phyloP scores from a whole-genome alignment of 2,113 vertebrate species.

The Chaetorhynchus papuensis region DNA sequence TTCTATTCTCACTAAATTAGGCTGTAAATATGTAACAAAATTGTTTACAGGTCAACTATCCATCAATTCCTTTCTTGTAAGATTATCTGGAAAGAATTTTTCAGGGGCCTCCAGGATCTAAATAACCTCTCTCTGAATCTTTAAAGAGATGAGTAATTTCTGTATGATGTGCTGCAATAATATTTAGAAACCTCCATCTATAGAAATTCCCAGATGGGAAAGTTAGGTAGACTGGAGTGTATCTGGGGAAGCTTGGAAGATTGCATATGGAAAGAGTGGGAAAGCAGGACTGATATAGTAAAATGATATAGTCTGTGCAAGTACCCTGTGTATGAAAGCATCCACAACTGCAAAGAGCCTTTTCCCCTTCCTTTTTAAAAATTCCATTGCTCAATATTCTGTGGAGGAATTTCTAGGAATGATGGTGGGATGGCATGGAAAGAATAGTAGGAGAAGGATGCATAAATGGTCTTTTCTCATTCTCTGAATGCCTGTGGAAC shows the following conservation, averaged over 20 bases:
- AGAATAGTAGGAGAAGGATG: not conserved
- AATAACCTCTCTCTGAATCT: not conserved
- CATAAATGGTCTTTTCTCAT: not conserved
- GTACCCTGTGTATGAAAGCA: not conserved
- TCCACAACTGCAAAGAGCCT: not conserved
- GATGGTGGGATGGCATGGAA: not conserved
- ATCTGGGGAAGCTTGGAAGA: not conserved
- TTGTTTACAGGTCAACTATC: not conserved
- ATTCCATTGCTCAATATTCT: not conserved
- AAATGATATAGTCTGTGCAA: not conserved
- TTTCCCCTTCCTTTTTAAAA: not conserved
- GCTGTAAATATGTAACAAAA: not conserved
- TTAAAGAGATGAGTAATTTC: not conserved
- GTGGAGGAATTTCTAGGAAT: not conserved
- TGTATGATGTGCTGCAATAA: not conserved
- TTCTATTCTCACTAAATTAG: not conserved
- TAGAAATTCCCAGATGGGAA: not conserved
- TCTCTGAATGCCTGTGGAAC: not conserved
- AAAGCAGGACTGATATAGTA: not conserved
- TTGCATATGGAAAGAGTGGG: not conserved
- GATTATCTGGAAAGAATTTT: not conserved
- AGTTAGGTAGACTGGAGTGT: not conserved
- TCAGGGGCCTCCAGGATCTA: not conserved
- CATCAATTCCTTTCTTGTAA: not conserved
- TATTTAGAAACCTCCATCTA: not conserved